phyloP scores from a whole-genome alignment of 2,113 vertebrate species.

The Phylloscopus trochilus region DNA sequence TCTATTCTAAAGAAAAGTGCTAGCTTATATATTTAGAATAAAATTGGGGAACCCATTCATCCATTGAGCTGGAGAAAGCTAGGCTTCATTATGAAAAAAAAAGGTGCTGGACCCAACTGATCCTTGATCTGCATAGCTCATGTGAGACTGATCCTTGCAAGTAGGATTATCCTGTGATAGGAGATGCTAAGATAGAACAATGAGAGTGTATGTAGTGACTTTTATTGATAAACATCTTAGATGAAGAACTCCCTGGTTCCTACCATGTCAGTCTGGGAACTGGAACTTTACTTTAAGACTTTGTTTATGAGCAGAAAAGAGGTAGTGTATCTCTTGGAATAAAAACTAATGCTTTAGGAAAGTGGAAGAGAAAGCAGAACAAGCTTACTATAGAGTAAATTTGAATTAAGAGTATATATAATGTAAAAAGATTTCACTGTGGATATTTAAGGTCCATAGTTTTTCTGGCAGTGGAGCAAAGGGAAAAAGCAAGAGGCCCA shows the following conservation, averaged over 20 bases:
- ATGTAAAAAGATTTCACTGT: background rate
- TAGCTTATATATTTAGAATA: background rate
- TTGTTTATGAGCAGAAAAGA: background rate
- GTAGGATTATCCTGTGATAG: background rate
- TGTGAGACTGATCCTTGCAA: background rate
- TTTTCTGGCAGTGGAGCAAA: background rate
- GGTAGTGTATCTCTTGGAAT: background rate
- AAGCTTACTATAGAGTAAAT: background rate
- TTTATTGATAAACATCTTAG: background rate
- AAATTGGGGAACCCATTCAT: background rate
- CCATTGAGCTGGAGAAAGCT: background rate
- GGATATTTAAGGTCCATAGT: background rate
- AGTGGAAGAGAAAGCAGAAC: background rate
- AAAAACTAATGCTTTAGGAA: background rate
- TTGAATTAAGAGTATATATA: background rate
- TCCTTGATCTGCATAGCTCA: background rate
- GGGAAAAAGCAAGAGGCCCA: background rate
- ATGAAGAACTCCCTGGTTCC: background rate
- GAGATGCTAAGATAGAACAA: background rate
- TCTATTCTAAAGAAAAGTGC: background rate
- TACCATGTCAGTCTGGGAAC: background rate
- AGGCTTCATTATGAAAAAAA: background rate
- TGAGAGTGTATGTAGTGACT: background rate
- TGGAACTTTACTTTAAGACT: background rate
- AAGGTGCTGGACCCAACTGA: background rate